phyloP scores from a whole-genome alignment of 2,888 invertebrate species.

The Hirtodrosophila cameraria region DNA sequence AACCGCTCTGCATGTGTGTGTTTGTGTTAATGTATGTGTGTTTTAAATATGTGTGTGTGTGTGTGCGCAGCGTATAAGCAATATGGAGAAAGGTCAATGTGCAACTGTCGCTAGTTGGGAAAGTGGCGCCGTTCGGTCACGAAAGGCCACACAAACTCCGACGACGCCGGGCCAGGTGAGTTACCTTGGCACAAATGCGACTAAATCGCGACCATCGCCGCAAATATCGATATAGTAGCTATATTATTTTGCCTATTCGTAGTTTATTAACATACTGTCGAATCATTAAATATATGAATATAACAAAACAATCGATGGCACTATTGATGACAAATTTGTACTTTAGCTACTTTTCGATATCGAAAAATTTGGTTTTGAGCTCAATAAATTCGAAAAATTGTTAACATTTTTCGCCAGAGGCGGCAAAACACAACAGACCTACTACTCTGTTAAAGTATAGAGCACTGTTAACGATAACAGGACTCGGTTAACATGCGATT shows the following conservation, averaged over 20 bases:
- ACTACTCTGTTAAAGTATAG: too few species aligned
- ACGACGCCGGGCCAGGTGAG: conserved; percentile 84
- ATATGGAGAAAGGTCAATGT: conserved; percentile 88
- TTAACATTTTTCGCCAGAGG: too few species aligned
- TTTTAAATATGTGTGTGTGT: too few species aligned
- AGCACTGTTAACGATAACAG: too few species aligned
- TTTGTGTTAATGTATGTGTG: too few species aligned
- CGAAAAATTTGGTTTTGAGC: too few species aligned
- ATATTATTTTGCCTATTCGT: conserved; percentile 8
- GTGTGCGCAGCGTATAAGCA: conserved; percentile 86
- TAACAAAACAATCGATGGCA: background rate
- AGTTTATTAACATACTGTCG: conserved; percentile 6
- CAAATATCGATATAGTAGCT: conserved; percentile 29
- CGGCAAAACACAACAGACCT: too few species aligned
- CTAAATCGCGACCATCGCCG: conserved; percentile 7
- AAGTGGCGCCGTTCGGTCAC: conserved; percentile 87
- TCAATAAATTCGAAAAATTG: too few species aligned
- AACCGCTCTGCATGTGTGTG: conserved; percentile 11
- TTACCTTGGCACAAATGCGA: conserved; percentile 38
- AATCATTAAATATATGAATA: background rate
- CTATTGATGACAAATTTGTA: background rate
- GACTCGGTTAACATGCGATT: too few species aligned
- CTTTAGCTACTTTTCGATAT: too few species aligned
- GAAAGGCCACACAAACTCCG: conserved; percentile 85
- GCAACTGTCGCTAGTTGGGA: conserved; percentile 89